These are phyloP conservation scores for Halisarca cf. caerulea DNA, from an alignment of 37 sponge, comb jelly and placozoan genomes.

Conservation along the genomic window DNA sequence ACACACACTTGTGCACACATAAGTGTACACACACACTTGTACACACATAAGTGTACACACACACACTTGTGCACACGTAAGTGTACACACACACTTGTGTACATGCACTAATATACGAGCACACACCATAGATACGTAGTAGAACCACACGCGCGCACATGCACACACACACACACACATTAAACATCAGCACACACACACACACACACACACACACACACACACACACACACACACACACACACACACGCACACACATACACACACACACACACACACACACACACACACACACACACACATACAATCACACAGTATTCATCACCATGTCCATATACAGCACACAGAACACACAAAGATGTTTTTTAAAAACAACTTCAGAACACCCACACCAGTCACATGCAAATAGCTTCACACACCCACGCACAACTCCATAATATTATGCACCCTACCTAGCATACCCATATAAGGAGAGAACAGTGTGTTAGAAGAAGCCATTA, in stretches of 20 bases:
- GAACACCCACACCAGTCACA: no score
- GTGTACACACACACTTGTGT: constrained; percentile 47
- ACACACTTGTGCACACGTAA: constrained; percentile 45
- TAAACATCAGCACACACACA: background rate
- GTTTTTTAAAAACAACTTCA: no score
- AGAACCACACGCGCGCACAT: constrained; percentile 50
- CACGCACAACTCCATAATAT: no score
- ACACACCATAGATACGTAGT: background rate
- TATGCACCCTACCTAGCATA: no score
- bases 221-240: constrained; percentile 41
- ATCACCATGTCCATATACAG: background rate
- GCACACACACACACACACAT: constrained; percentile 48
- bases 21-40: constrained; percentile 20
- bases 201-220: constrained; percentile 26
- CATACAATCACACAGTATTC: background rate
- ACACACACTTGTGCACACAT: constrained; percentile 51
- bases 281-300: constrained; percentile 44
- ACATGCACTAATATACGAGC: constrained; percentile 12
- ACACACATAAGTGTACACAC: constrained; percentile 20
- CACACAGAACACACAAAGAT: no score
- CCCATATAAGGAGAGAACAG: no score
- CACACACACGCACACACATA: constrained; percentile 55
- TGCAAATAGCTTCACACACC: no score
- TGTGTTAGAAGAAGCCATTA: no score
- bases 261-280: constrained; percentile 57